These are phyloP conservation scores for Cebus imitator DNA, from an alignment of 2,113 vertebrate species.

Conservation along the genomic window DNA sequence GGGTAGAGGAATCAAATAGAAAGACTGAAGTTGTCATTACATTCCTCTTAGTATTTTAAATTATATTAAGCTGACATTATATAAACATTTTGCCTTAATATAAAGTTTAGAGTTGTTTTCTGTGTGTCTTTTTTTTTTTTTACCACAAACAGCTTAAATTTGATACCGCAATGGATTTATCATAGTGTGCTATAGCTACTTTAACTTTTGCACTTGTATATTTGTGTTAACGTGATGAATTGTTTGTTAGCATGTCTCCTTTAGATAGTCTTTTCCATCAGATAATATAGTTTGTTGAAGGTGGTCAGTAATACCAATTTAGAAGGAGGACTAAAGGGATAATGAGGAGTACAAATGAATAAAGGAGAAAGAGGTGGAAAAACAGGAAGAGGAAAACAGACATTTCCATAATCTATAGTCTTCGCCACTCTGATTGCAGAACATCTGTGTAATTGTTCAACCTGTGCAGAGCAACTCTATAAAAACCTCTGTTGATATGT, in stretches of 20 bases:
- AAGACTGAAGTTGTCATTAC: neutral
- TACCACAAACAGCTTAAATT: neutral
- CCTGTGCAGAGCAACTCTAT: neutral
- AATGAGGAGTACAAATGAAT: neutral
- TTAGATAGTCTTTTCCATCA: neutral
- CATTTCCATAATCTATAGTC: neutral
- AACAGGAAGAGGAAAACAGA: neutral
- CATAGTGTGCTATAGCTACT: accelerated
- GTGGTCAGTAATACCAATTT: neutral
- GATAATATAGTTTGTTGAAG: neutral
- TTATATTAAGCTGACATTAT: neutral
- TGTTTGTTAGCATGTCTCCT: neutral
- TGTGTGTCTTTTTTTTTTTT: neutral
- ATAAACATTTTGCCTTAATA: neutral
- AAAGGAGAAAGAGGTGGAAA: neutral
- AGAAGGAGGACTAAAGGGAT: neutral
- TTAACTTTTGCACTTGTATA: neutral
- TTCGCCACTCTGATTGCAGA: neutral
- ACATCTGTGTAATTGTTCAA: neutral
- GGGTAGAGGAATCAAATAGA: neutral
- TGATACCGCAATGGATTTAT: neutral
- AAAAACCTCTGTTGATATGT: neutral
- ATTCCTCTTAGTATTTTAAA: neutral
- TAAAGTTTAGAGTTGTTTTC: neutral
- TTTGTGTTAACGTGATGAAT: neutral